These are phyloP conservation scores for crab-eating macaque (Macaca fascicularis) DNA, from an alignment of 2,113 vertebrate species.

Conservation along the genomic window T2T-MFA8v1.1 NC_088377.1:111763501-111764000, in stretches of 20 bases:
- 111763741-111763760: background rate
- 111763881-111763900: conserved; percentile 36
- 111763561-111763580: background rate
- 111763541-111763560: background rate
- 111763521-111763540: background rate
- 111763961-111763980: conserved; percentile 64
- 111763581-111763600: background rate
- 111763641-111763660: background rate
- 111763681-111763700: conserved; percentile 16
- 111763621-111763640: background rate
- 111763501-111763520: background rate
- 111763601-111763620: background rate
- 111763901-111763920: conserved; percentile 50
- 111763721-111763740: background rate
- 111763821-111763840: background rate
- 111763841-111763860: background rate
- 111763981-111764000: conserved; percentile 63
- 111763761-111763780: background rate
- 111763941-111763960: conserved; percentile 62
- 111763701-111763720: background rate
- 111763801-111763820: conserved; percentile 1
- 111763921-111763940: conserved; percentile 60
- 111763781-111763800: background rate
- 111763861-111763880: conserved; percentile 33
- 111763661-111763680: background rate